Evolutionary conservation across 1,140 invertebrate genomes (phyloP), one percentile per base, ranked within the genome.

Genomic region (Drosophila bifasciata): DNA sequence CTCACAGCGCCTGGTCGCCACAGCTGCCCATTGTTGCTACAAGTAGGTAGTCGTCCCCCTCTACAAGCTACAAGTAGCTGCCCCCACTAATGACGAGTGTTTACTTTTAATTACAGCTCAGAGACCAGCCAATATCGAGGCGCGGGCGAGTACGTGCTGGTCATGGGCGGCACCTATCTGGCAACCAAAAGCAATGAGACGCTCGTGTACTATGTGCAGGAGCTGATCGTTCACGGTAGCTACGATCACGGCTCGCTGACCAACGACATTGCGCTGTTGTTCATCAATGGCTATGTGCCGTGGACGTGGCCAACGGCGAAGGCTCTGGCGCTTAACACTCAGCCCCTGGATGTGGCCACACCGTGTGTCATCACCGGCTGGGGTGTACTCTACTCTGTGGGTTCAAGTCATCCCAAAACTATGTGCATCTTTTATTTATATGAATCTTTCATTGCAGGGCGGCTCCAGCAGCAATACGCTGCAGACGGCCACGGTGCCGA

Each of bases 11-110:
- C 89, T 93, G 23, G 90, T 95, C n/a, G 68, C 95, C 5, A 95
- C 94, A 21, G 95, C 95, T 9, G 95, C 95, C 5, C 95, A 96
- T 83, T 96, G 95, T 84, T 43, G 61, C 1, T 58, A 63, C 16
- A 74, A 76, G 89, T 90, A 44, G 52, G n/a, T n/a, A n/a, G n/a
- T n/a, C n/a, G n/a, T n/a, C n/a, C n/a, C n/a, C n/a, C n/a, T n/a
- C n/a, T n/a, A n/a, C n/a, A n/a, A n/a, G n/a, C n/a, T n/a, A n/a
- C n/a, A n/a, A n/a, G n/a, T n/a, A n/a, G n/a, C n/a, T n/a, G n/a
- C n/a, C n/a, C n/a, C n/a, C n/a, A n/a, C n/a, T n/a, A 5, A n/a
- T 5, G 6, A 32, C 11, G 19, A 19, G 3, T 53, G 5, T 3
- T 4, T 2, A 40, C n/a, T 25, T 1, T 3, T 51, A 4, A 1